A percentile compares a stretch with the other conserved stretches of the same genome.
Conservation (phyloP, 2,113 vertebrate species). For the Phainopepla nitens region DNA sequence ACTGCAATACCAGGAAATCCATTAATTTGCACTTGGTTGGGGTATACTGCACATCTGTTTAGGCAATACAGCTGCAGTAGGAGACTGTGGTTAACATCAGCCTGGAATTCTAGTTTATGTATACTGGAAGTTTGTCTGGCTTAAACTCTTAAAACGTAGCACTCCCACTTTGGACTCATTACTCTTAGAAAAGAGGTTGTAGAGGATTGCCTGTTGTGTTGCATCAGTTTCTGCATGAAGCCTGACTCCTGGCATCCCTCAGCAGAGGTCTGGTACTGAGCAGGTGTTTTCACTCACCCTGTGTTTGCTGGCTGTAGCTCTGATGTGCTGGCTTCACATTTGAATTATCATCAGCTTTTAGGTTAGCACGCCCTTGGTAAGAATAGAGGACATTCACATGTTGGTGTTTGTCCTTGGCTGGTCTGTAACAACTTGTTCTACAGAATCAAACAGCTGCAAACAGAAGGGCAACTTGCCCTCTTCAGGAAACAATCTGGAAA, state of each 20-base stretch:
- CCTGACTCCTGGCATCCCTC: not conserved
- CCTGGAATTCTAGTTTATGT: not conserved
- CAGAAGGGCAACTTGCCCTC: not conserved
- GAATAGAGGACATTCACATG: not conserved
- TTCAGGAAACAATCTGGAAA: not conserved
- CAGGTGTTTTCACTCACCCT: conserved; percentile 6
- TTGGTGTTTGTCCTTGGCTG: not conserved
- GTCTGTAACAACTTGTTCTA: not conserved
- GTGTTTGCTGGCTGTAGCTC: not conserved
- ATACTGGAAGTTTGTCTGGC: not conserved
- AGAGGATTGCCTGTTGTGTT: not conserved
- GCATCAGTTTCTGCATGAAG: not conserved
- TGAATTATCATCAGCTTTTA: not conserved
- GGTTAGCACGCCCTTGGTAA: not conserved
- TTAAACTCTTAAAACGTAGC: not conserved
- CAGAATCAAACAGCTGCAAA: not conserved
- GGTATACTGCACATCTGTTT: not conserved
- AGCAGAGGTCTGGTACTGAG: not conserved
- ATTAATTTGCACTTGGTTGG: not conserved
- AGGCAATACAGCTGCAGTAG: conserved; percentile 12
- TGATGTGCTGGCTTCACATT: not conserved
- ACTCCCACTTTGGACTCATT: not conserved
- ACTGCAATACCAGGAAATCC: not conserved
- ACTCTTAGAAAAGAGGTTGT: not conserved
- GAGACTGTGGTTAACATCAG: not conserved